These are phyloP conservation scores for Mormyrus hasselquistii DNA, from an alignment of 2,797 vertebrate genomes.

Conservation along the genomic window DNA sequence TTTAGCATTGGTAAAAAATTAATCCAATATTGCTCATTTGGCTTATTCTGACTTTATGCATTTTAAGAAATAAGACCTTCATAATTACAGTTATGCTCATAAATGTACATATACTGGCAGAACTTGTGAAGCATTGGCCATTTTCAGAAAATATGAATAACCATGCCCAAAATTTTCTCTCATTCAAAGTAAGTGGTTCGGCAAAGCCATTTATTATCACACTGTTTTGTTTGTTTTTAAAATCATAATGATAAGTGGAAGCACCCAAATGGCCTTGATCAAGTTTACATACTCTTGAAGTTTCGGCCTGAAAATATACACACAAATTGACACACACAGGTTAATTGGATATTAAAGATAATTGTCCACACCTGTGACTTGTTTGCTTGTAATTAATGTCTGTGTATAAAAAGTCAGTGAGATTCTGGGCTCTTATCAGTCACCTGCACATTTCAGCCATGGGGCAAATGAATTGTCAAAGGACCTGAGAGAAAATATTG, in stretches of 20 bases:
- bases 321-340: too few species aligned
- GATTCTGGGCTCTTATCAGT: too few species aligned
- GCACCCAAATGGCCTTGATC: not conserved
- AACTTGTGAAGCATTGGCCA: not conserved
- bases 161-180: not conserved
- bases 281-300: not conserved
- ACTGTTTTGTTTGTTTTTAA: not conserved
- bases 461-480: not conserved
- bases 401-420: too few species aligned
- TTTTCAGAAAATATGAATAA: not conserved
- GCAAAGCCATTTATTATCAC: not conserved
- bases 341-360: too few species aligned
- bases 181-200: not conserved
- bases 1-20: not conserved
- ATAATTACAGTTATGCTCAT: not conserved
- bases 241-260: not conserved
- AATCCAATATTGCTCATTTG: not conserved
- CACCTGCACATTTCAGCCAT: too few species aligned
- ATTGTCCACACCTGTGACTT: too few species aligned
- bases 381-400: too few species aligned
- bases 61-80: not conserved
- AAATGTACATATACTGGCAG: not conserved
- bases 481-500: not conserved
- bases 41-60: not conserved
- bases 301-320: too few species aligned